A percentile compares a stretch with the other conserved stretches of the same genome.
Conservation (phyloP, 2,888 invertebrate genomes). For the Oscheius sp. region DNA sequence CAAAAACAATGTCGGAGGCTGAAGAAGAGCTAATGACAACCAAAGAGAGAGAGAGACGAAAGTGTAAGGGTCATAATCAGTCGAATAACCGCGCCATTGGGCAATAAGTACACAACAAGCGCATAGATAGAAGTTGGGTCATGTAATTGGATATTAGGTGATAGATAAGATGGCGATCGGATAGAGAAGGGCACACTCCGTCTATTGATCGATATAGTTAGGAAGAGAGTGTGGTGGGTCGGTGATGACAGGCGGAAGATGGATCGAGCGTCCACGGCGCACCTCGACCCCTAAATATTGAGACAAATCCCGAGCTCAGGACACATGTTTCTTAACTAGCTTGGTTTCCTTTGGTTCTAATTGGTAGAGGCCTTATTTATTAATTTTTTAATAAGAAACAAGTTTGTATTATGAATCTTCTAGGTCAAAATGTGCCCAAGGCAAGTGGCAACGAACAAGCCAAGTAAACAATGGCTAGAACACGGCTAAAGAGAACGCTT, state of each 20-base stretch:
- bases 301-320: conserved; percentile 30
- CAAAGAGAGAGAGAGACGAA: neutral
- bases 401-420: neutral
- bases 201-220: conserved; percentile 37
- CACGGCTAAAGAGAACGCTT: no score
- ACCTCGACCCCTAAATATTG: conserved; percentile 37
- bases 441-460: neutral
- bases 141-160: conserved; percentile 27
- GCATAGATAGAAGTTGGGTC: neutral
- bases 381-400: neutral
- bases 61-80: neutral
- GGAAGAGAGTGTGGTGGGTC: conserved; percentile 33
- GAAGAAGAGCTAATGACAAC: no score
- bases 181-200: no score
- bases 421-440: neutral
- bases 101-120: no score
- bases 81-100: neutral
- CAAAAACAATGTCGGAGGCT: neutral
- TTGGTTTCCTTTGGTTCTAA: neutral
- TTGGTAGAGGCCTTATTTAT: neutral
- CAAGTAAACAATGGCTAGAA: no score
- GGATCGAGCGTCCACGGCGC: conserved; percentile 31
- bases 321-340: conserved; percentile 14
- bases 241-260: conserved; percentile 36
- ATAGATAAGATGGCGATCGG: conserved; percentile 34